A percentile compares a stretch with the other conserved stretches of the same genome.
phyloP scores from a whole-genome alignment of 2,888 invertebrate genomes.

The Watsonalla binaria region DNA sequence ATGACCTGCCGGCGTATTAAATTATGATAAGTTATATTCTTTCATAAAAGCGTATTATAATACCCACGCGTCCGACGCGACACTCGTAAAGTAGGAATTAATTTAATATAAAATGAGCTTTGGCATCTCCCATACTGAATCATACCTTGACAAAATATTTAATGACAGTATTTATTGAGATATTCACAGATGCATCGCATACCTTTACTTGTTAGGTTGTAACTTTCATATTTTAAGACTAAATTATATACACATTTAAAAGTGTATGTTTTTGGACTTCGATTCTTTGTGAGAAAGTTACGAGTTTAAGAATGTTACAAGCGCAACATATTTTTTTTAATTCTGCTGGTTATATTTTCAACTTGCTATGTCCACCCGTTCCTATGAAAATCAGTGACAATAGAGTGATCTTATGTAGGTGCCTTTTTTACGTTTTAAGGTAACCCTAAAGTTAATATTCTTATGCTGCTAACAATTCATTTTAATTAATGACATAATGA shows the following conservation, averaged over 20 bases:
- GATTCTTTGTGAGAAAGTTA: background rate
- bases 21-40: conserved; percentile 45
- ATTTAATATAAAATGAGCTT: conserved; percentile 37
- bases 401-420: too few species aligned
- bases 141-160: conserved; percentile 52
- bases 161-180: conserved; percentile 46
- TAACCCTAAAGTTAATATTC: too few species aligned
- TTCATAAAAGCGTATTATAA: conserved; percentile 25
- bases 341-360: too few species aligned
- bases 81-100: conserved; percentile 44
- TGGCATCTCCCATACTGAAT: conserved; percentile 39
- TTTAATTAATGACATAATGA: too few species aligned
- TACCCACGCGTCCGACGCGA: conserved; percentile 34
- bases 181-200: conserved; percentile 27
- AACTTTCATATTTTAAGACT: background rate
- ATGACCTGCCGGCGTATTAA: conserved; percentile 52
- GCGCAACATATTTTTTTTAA: too few species aligned
- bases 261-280: background rate
- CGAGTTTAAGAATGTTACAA: too few species aligned
- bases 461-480: too few species aligned
- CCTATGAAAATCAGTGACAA: too few species aligned
- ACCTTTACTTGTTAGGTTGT: background rate
- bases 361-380: too few species aligned
- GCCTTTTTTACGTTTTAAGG: too few species aligned
- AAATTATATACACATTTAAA: background rate